Evolutionary conservation across 2,113 vertebrate species (phyloP).

Genomic region (Lepus europaeus): DNA sequence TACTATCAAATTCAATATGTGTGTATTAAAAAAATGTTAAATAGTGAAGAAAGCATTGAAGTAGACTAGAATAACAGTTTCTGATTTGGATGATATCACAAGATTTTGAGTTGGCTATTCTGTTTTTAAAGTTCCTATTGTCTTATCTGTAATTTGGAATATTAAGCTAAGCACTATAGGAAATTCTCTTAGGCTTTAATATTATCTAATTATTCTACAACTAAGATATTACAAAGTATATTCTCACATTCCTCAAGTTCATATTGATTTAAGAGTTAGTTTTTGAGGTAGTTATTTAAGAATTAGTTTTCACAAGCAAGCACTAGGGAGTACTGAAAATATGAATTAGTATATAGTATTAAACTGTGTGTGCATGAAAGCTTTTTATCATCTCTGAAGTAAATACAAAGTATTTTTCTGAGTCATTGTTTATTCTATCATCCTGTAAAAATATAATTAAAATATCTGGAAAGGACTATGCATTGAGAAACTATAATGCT

Average conservation of each 20-base stretch:
- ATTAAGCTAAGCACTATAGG: neutral
- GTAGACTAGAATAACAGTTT: neutral
- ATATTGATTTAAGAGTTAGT: slow-evolving; percentile 36
- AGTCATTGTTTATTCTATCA: neutral
- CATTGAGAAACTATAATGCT: neutral
- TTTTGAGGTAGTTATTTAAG: slow-evolving; percentile 42
- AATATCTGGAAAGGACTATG: neutral
- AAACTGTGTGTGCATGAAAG: neutral
- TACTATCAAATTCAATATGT: slow-evolving; percentile 3
- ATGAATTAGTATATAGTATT: slow-evolving; percentile 41
- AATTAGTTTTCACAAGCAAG: slow-evolving; percentile 28
- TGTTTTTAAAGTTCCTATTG: neutral
- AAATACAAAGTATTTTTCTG: slow-evolving; percentile 33
- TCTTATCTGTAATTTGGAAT: neutral
- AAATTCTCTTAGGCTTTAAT: slow-evolving; percentile 5
- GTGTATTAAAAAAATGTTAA: neutral
- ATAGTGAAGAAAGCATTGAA: neutral
- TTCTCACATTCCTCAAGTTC: neutral
- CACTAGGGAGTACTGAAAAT: neutral
- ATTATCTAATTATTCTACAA: slow-evolving; percentile 29
- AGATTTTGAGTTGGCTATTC: neutral
- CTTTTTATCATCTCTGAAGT: slow-evolving; percentile 35
- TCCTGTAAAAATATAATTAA: neutral
- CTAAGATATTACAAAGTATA: neutral
- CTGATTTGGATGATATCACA: neutral